Evolutionary conservation across 1,140 invertebrate species (phyloP), one percentile per base, ranked within the genome.

Genomic region (Magallana gigas): DNA sequence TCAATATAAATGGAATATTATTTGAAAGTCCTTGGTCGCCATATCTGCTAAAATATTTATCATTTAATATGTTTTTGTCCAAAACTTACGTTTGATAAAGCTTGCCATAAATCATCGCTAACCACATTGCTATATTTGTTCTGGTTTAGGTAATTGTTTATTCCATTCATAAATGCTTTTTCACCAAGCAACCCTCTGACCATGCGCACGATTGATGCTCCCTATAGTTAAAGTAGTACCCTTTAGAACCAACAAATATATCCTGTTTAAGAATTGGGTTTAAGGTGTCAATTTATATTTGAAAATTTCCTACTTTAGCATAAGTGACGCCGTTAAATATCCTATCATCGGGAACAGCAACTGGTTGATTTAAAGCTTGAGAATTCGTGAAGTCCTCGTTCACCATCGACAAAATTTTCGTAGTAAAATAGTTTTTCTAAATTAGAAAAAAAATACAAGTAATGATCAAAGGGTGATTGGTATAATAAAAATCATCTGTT

Each of bases 141-240:
- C 76, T 91, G 90, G 4, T 90, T 89, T 48, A 94, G 86, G 85
- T 94, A 94, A n/a, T 60, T 62, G 14, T 87, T 90, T 1, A 94
- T 88, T 11, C 92, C 93, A 62, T 71, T 59, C 60, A 91, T 88
- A 57, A 94, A 93, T 0, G 88, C 88, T 6, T 92, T 88, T 76
- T 92, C 64, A n/a, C 91, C 91, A 0, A 94, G 71, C 56, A 92
- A 92, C 12, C 88, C 85, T 16, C 91, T 88, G 60, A 94, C 81
- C 94, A 94, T 94, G 14, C 93, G 96, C 64, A 99, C 97, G 23
- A 99, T 97, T 0, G 98, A 97, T n/a, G 98, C 97, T 57, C 98
- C 98, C 93, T 94, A 85, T 85, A 85, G 48, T 84, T 71, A 71
- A 8, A n/a, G 18, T 14, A 64, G 14, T 48, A 48, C 36, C 2